phyloP scores from a whole-genome alignment of 2,797 vertebrate species.

The Dromococcyx pavoninus region DNA sequence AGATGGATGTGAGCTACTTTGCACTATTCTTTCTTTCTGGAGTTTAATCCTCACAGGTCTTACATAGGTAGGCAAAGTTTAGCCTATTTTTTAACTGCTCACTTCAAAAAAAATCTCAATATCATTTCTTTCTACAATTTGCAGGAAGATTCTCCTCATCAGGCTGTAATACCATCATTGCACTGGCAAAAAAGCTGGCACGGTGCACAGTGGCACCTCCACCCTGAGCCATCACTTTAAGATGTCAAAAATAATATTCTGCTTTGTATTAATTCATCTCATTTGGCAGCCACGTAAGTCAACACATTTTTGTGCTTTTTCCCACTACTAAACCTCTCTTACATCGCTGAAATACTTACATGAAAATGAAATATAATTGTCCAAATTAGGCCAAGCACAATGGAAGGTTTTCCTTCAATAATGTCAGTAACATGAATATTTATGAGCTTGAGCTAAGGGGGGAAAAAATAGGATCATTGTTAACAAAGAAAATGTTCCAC shows the following conservation, averaged over 20 bases:
- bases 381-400: conserved; percentile 96
- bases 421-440: conserved; percentile 97
- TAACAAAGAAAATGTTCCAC: conserved; percentile 50
- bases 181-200: neutral
- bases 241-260: neutral
- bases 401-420: conserved; percentile 92
- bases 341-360: conserved; percentile 76
- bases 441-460: conserved; percentile 90
- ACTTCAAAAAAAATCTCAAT: neutral
- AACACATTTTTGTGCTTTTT: neutral
- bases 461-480: conserved; percentile 34
- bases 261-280: neutral
- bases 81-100: neutral
- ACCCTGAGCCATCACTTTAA: neutral
- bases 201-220: neutral
- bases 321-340: neutral
- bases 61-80: neutral
- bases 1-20: neutral
- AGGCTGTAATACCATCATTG: neutral
- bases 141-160: neutral
- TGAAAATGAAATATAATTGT: conserved; percentile 96
- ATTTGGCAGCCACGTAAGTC: neutral
- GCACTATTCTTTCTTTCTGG: neutral
- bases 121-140: neutral
- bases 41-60: neutral